Base-by-base conservation (phyloP, 2,113 vertebrate species). In the Gavialis gangeticus region DNA sequence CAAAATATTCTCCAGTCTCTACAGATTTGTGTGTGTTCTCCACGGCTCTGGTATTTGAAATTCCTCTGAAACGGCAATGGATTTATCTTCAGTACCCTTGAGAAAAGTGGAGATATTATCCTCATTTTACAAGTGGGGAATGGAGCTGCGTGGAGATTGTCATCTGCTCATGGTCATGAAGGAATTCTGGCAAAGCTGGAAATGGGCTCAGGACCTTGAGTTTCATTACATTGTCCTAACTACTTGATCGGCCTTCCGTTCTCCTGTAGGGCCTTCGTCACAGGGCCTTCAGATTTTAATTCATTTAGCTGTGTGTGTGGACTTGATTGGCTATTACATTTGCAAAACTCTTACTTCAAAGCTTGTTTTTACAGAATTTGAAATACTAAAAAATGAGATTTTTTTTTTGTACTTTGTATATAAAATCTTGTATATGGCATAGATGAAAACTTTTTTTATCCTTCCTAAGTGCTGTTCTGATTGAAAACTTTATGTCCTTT, bases 161-260 rank as follows among this genome's bases (percentile, higher is more conserved):
- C 13, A 2, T 0, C 0, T 6, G 21, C 17, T 5, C 30, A 22
- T 18, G 17, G 5, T 10, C 21, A 10, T 16, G 21, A 60, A 9
- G 30, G 84, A 69, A 46, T 2, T 37, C 56, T 76, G 78, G 75
- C 84, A 87, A 63, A 84, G 16, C 16, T 79, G 3, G 13, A 10
- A n/a, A 69, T 69, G 21, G 46, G 6, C 34, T 10, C 46, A 2
- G 16, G 46, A 28, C 25, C 46, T 5, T 11, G 75, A 73, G 58
- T 56, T 14, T 21, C 69, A 13, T 46, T 24, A 5, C 5, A 0
- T 11, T 15, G 18, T 37, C 25, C 9, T 46, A 46, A 24, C 69
- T 13, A 46, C 34, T 37, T 4, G 46, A 46, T 22, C 12, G 12
- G 37, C 46, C 69, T 69, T 69, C 67, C 30, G 6, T 69, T 37